Evolutionary conservation across 1,140 invertebrate genomes (phyloP).

Genomic region (Ceratina calcarata): DNA sequence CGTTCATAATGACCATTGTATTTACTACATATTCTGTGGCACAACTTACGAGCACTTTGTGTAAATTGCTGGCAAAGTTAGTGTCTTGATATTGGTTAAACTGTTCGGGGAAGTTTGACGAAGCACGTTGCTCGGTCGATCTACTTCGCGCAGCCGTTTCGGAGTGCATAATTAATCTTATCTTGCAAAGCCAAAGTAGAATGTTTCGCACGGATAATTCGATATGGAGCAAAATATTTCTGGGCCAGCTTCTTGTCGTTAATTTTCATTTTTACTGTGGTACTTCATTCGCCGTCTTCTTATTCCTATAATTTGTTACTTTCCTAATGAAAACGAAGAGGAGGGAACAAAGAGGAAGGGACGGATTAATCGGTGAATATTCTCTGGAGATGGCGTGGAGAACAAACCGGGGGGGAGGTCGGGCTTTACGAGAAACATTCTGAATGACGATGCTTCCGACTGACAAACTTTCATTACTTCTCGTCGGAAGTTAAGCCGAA

Average conservation of each 20-base stretch:
- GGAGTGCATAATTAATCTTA: slow-evolving; percentile 63
- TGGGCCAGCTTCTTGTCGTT: background rate
- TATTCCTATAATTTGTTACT: background rate
- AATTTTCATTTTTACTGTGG: background rate
- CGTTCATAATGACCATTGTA: slow-evolving; percentile 14
- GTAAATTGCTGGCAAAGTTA: slow-evolving; percentile 67
- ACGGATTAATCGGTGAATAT: background rate
- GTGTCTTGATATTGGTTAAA: slow-evolving; percentile 69
- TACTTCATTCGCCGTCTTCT: background rate
- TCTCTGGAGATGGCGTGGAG: slow-evolving; percentile 1
- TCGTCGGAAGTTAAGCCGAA: slow-evolving; percentile 64
- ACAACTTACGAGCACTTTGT: slow-evolving; percentile 65
- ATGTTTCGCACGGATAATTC: slow-evolving; percentile 53
- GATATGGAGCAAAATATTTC: slow-evolving; percentile 22
- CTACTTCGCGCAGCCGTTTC: slow-evolving; percentile 59
- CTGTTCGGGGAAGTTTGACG: slow-evolving; percentile 65
- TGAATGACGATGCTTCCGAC: slow-evolving; percentile 45
- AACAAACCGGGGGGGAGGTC: background rate
- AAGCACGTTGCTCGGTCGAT: slow-evolving; percentile 51
- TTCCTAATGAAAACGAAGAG: background rate
- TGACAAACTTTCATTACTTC: slow-evolving; percentile 69
- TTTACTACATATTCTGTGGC: slow-evolving; percentile 34
- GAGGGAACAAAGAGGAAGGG: no score
- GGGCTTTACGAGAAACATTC: background rate
- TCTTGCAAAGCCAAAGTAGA: slow-evolving; percentile 44